Base-by-base conservation (phyloP, 2,113 vertebrate species). In the Chlorocebus sabaeus region DNA sequence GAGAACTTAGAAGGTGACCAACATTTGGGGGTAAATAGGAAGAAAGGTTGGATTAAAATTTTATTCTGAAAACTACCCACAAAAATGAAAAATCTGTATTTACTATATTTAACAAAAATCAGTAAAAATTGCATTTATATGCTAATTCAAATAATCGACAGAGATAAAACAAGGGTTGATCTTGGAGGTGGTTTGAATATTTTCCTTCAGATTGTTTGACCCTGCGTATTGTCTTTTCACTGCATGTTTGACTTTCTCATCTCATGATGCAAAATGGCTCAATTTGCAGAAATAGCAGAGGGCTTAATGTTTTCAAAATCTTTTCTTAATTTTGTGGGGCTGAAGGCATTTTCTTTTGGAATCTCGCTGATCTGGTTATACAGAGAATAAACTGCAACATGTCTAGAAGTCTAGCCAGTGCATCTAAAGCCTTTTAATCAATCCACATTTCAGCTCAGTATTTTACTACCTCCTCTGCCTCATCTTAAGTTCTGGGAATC, bases 151-250 rank as follows among this genome's bases (percentile, higher is more conserved):
- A 61, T 27, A 43, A 68, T 27, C 12, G 82, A n/a, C 27, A 45
- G 61, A 72, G 52, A 25, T 68, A 59, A 84, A 93, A 91, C 16
- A 57, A 79, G 22, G 32, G 40, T 30, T 83, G 9, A 25, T n/a
- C 55, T 64, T 23, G 61, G 50, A 13, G 59, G 11, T 27, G 10
- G 8, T 6, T 4, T 43, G 1, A 43, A 68, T 38, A 32, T 10
- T 79, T 85, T 82, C 30, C 16, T 18, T 92, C 12, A 1, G 27
- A 10, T 90, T 50, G 25, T 50, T 2, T 22, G 38, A 12, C 32
- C 17, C 30, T 55, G 11, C 1, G 0, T 17, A 8, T 40, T 67
- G 17, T 23, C 0, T 7, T 57, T 55, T 4, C 6, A 12, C 38
- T 18, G 1, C 5, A 25, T 23, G 18, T 57, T 67, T 72, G 25